These are phyloP conservation scores for Caenorhabditis virilis DNA, from an alignment of 2,888 invertebrate species.

Conservation along the genomic window DNA sequence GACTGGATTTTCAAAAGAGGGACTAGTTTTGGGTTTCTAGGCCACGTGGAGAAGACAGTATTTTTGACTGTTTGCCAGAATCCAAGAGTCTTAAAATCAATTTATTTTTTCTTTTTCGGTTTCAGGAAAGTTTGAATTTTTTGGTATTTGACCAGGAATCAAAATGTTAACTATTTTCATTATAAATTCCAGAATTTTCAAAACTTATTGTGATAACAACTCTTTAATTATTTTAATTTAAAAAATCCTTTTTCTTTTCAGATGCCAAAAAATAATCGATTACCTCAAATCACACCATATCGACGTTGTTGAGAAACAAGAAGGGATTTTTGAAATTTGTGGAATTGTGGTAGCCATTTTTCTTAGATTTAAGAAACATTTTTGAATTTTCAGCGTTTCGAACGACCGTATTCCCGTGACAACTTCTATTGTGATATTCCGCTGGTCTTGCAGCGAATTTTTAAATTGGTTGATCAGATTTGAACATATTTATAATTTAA, in stretches of 20 bases:
- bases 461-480: conserved; percentile 16
- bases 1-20: too few relatives aligned
- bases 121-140: too few relatives aligned
- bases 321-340: conserved; percentile 11
- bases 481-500: too few relatives aligned
- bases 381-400: conserved; percentile 11
- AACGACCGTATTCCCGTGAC: conserved; percentile 27
- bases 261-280: conserved; percentile 12
- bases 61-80: too few relatives aligned
- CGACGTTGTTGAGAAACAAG: conserved; percentile 11
- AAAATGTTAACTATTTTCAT: background rate
- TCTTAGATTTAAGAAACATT: background rate
- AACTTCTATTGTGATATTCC: conserved; percentile 49
- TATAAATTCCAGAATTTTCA: background rate
- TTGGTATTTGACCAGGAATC: background rate
- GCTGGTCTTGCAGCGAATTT: conserved; percentile 43
- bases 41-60: too few relatives aligned
- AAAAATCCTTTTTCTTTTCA: conserved; percentile 9
- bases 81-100: too few relatives aligned
- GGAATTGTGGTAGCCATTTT: conserved; percentile 10
- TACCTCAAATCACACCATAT: conserved; percentile 25
- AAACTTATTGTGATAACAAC: too few relatives aligned
- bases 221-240: too few relatives aligned
- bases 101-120: too few relatives aligned
- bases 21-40: too few relatives aligned